Evolutionary conservation across 2,888 invertebrate species (phyloP).

Genomic region (Diaprepes abbreviatus): DNA sequence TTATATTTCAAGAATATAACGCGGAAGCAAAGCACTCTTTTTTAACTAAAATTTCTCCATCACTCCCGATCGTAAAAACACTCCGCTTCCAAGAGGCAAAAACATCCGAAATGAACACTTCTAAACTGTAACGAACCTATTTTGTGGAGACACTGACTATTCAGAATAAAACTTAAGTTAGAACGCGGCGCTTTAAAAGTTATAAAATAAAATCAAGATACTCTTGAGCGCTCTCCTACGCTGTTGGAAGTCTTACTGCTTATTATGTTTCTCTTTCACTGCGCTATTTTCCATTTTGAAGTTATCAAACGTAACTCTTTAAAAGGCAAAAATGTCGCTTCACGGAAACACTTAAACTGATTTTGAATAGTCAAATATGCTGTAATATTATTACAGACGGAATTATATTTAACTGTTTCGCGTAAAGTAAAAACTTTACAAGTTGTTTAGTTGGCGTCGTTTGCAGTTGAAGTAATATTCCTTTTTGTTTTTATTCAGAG

Average conservation of each 20-base stretch:
- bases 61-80: not conserved
- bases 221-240: constrained; percentile 8
- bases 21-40: not conserved
- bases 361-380: constrained; percentile 20
- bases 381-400: constrained; percentile 2
- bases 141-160: constrained; percentile 16
- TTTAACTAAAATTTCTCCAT: not conserved
- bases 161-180: constrained; percentile 15
- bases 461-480: not conserved
- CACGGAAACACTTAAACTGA: constrained; percentile 14
- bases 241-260: constrained; percentile 12
- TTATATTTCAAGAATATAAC: no score
- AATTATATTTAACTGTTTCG: constrained; percentile 7
- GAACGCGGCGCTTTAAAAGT: constrained; percentile 19
- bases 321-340: constrained; percentile 18
- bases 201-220: constrained; percentile 21
- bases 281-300: constrained; percentile 15
- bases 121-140: constrained; percentile 19
- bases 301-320: constrained; percentile 5
- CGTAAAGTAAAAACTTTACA: constrained; percentile 2
- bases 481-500: no score
- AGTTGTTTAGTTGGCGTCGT: not conserved
- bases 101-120: constrained; percentile 12
- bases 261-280: constrained; percentile 15
- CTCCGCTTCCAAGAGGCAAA: not conserved